These are phyloP conservation scores for Lasiommata megera DNA, from an alignment of 2,888 invertebrate genomes.

Conservation along the genomic window DNA sequence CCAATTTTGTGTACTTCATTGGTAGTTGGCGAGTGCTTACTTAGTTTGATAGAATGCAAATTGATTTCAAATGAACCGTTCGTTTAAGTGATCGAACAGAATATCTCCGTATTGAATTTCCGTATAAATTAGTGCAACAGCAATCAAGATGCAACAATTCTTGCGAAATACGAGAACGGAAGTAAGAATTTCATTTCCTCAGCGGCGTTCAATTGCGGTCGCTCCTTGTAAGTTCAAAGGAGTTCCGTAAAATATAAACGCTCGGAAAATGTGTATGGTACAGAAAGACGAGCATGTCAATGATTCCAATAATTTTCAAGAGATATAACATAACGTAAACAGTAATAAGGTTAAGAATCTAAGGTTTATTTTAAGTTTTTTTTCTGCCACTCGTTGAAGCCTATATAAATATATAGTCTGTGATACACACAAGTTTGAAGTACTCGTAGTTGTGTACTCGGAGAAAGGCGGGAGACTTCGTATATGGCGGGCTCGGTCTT, in stretches of 20 bases:
- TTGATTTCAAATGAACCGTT: not conserved
- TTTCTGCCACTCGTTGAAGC: no score
- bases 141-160: slow-evolving; percentile 6
- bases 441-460: no score
- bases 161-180: not conserved
- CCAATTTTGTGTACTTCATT: not conserved
- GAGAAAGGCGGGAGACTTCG: no score
- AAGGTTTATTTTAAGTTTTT: no score
- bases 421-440: no score
- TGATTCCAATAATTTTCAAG: no score
- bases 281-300: no score
- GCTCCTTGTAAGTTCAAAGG: not conserved
- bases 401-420: no score
- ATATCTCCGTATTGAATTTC: not conserved
- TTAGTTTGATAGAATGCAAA: not conserved
- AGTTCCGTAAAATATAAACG: not conserved
- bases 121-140: slow-evolving; percentile 1
- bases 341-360: no score
- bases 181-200: slow-evolving; percentile 8
- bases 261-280: not conserved
- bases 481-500: no score
- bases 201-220: slow-evolving; percentile 1
- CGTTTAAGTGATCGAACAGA: not conserved
- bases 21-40: no score
- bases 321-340: no score